Evolutionary conservation across 2,797 vertebrate species (phyloP), one percentile per base, ranked within the genome.

Genomic region (Sebastes melanostomus): DNA sequence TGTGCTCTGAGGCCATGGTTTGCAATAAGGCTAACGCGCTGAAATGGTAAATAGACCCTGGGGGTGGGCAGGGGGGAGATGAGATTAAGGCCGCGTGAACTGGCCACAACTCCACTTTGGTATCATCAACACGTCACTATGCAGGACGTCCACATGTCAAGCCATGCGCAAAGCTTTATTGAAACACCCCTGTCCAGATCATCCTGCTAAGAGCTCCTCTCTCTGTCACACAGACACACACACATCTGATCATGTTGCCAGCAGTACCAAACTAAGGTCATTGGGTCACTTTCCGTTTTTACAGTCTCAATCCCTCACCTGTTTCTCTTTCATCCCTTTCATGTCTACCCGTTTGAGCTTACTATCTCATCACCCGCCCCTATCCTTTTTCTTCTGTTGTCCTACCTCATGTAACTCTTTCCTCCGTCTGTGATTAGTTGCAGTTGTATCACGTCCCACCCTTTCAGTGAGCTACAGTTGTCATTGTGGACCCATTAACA

Each of bases 1-100:
- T 74, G 14, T 66, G 56, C 54, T 76, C 65, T 61, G 34, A 66
- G 67, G 58, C 55, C n/a, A 34, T 54, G 60, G 66, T 83, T 88
- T 77, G 68, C 75, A 86, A 82, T 70, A 89, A 84, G 69, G 84
- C 81, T 81, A 92, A 89, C 63, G 9, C 13, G 42, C 77, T 81
- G 56, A 85, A 90, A 90, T 88, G 82, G 70, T 85, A 84, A 88
- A 87, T 67, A 67, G 77, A 82, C 56, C 78, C 77, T 30, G n/a
- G 13, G 6, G 71, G 61, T 68, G 65, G 72, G 66, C 18, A 25
- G 32, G 55, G 32, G 61, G 72, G 72, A 83, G 81, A 84, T 36
- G 38, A 75, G 89, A 94, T 93, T 92, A 92, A 93, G 89, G 92
- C 90, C 88, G 84, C 74, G 50, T 90, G 73, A 85, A 60, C 86